Conservation (phyloP, 1,140 invertebrate genomes). For the Akabosia matsudoensis region DNA sequence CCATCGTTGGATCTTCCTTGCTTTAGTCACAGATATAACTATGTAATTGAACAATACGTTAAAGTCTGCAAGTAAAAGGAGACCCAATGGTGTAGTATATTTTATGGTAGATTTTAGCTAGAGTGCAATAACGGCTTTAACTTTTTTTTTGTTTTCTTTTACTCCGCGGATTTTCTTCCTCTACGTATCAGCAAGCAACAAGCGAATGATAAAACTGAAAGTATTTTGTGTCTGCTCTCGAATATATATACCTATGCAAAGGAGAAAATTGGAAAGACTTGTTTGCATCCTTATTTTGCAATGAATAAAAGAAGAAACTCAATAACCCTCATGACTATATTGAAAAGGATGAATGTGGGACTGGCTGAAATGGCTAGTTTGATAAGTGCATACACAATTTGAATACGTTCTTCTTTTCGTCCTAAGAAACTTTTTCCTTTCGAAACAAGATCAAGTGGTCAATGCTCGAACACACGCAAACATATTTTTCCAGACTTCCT, state of each 20-base stretch:
- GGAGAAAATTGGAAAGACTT: too few species aligned
- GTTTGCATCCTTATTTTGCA: not conserved
- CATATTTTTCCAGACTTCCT: too few species aligned
- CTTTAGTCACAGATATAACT: too few species aligned
- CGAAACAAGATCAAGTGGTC: not conserved
- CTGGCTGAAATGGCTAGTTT: not conserved
- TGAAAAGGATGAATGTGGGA: not conserved
- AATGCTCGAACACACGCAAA: not conserved
- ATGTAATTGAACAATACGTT: too few species aligned
- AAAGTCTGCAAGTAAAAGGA: too few species aligned
- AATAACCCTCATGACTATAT: not conserved
- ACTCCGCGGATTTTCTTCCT: not conserved
- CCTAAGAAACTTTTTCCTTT: too few species aligned
- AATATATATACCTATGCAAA: not conserved
- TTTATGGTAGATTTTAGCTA: not conserved
- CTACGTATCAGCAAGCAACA: slow-evolving; percentile 7
- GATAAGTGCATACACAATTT: too few species aligned
- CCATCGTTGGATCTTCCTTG: too few species aligned
- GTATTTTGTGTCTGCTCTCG: not conserved
- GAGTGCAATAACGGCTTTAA: not conserved
- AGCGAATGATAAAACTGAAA: too few species aligned
- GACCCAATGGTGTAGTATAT: too few species aligned
- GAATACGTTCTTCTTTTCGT: too few species aligned
- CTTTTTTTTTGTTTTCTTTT: not conserved
- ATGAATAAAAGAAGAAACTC: not conserved